Percentiles rank a stretch among this genome's conserved stretches.
phyloP scores from a whole-genome alignment of 2,113 vertebrate species.

The Myotis davidii region DNA sequence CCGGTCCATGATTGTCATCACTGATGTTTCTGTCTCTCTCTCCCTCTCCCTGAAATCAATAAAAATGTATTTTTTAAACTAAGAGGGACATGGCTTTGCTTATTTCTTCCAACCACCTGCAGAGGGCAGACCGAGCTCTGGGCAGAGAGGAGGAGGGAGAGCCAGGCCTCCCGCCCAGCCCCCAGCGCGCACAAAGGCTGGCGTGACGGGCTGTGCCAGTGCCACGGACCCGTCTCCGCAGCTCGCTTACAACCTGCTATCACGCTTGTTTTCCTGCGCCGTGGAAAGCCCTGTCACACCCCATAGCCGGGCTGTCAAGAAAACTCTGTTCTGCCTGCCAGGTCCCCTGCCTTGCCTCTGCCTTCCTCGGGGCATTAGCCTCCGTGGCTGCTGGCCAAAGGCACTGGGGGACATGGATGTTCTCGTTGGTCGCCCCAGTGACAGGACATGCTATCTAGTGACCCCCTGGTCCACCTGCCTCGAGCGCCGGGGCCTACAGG shows the following conservation, averaged over 20 bases:
- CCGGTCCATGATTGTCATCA: no score
- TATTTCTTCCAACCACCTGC: background rate
- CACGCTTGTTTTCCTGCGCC: constrained; percentile 67
- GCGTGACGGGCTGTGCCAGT: constrained; percentile 62
- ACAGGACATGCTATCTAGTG: background rate
- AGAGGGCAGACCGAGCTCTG: background rate
- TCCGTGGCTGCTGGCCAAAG: constrained; percentile 39
- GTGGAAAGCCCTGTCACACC: constrained; percentile 70
- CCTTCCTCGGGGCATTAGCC: constrained; percentile 38
- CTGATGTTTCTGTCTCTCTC: no score
- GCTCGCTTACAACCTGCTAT: constrained; percentile 60
- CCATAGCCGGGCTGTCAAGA: constrained; percentile 58
- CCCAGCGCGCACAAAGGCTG: background rate
- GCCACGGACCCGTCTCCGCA: background rate
- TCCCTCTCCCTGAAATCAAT: no score
- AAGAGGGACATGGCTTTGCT: background rate
- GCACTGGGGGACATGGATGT: background rate
- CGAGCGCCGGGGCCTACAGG: background rate
- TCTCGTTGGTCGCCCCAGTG: background rate
- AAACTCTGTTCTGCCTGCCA: constrained; percentile 37
- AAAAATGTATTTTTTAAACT: no score
- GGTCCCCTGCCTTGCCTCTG: constrained; percentile 37
- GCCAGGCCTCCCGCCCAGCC: background rate
- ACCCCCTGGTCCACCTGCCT: background rate
- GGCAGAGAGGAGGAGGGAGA: background rate